Evolutionary conservation across 2,797 vertebrate genomes (phyloP).

Genomic region (Neosilurus mollespiculum): DNA sequence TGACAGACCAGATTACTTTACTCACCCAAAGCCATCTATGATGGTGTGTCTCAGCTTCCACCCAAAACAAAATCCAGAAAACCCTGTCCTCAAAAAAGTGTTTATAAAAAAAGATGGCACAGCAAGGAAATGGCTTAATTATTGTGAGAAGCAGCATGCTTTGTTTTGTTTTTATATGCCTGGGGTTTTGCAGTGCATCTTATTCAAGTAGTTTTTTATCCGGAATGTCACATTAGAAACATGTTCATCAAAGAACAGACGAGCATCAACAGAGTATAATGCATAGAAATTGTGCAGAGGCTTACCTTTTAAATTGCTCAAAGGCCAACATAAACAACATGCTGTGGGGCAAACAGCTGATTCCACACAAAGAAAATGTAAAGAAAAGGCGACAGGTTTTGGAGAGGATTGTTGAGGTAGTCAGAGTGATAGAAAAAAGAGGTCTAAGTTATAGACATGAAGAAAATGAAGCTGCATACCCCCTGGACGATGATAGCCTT

Average conservation of each 20-base stretch:
- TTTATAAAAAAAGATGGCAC: slow-evolving; percentile 30
- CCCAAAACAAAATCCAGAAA: slow-evolving; percentile 7
- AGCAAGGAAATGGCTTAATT: slow-evolving; percentile 35
- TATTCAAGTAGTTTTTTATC: slow-evolving; percentile 39
- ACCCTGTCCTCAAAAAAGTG: slow-evolving; percentile 24
- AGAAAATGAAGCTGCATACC: slow-evolving; percentile 18
- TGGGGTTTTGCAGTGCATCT: slow-evolving; percentile 29
- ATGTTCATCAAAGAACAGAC: background rate
- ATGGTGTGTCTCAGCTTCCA: slow-evolving; percentile 6
- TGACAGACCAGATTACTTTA: slow-evolving; percentile 18
- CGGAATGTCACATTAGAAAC: slow-evolving; percentile 36
- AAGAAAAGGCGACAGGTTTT: slow-evolving; percentile 9
- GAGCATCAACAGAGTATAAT: background rate
- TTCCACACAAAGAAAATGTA: background rate
- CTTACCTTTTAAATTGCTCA: slow-evolving; percentile 34
- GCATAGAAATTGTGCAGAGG: background rate
- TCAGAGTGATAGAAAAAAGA: background rate
- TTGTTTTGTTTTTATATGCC: slow-evolving; percentile 39
- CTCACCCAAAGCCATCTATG: background rate
- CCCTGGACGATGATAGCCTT: background rate
- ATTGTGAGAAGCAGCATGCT: slow-evolving; percentile 25
- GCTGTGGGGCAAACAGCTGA: background rate
- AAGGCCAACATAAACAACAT: slow-evolving; percentile 18
- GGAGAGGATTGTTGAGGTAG: slow-evolving; percentile 7
- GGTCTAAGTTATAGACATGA: slow-evolving; percentile 11